Evolutionary conservation across 2,113 vertebrate genomes (phyloP).

Genomic region (Caretta caretta): DNA sequence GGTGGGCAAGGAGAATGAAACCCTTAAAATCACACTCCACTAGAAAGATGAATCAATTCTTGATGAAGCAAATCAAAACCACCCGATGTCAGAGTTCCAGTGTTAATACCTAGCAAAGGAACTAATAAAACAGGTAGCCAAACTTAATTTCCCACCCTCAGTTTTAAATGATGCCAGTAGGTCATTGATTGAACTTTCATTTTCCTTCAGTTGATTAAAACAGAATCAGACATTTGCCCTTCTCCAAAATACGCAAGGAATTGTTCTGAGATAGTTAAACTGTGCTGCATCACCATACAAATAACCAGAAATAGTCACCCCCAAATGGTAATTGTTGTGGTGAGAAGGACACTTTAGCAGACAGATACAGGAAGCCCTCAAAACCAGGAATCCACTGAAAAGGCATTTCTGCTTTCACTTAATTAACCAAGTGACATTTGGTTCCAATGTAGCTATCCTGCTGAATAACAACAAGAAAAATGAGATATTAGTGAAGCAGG

Average conservation of each 20-base stretch:
- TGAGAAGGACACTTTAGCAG: not conserved
- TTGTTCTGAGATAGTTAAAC: not conserved
- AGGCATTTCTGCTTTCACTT: not conserved
- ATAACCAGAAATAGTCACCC: conserved; percentile 15
- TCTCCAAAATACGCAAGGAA: conserved; percentile 7
- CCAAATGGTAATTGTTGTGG: not conserved
- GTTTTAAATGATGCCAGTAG: not conserved
- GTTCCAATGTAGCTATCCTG: conserved; percentile 33
- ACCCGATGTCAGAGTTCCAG: not conserved
- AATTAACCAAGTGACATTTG: conserved; percentile 55
- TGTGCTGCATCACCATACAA: not conserved
- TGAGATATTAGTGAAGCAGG: conserved; percentile 22
- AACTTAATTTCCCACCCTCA: not conserved
- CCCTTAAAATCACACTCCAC: not conserved
- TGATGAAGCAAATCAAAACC: not conserved
- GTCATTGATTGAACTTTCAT: not conserved
- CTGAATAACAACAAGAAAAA: conserved; percentile 47
- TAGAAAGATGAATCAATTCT: not conserved
- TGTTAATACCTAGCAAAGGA: not conserved
- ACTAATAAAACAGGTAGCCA: not conserved
- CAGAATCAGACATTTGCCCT: not conserved
- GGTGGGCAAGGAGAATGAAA: not conserved
- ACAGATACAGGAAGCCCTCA: not conserved
- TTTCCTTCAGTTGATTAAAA: not conserved
- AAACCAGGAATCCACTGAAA: not conserved